These are phyloP conservation scores for Upupa epops DNA, from an alignment of 2,113 vertebrate genomes.

Conservation along the genomic window DNA sequence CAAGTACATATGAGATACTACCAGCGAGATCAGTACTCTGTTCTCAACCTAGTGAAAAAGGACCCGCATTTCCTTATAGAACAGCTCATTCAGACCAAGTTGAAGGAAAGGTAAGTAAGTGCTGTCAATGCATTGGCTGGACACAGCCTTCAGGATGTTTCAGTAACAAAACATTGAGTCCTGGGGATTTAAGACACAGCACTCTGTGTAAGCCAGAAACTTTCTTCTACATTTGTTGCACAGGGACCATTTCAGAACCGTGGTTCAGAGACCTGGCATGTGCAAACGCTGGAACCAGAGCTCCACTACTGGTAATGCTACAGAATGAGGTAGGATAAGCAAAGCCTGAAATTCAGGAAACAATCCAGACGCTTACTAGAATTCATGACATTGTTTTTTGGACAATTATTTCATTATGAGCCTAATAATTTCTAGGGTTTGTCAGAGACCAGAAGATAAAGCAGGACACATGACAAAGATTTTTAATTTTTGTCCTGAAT, in stretches of 20 bases:
- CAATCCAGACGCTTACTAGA: not conserved
- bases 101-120: not conserved
- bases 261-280: not conserved
- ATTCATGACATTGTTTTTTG: not conserved
- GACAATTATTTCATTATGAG: not conserved
- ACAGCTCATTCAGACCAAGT: not conserved
- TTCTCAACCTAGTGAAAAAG: not conserved
- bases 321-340: not conserved
- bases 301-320: not conserved
- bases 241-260: fast-evolving
- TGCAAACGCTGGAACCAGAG: not conserved
- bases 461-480: not conserved
- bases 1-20: not conserved
- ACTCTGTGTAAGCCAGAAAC: not conserved
- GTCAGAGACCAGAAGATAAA: not conserved
- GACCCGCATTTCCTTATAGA: not conserved
- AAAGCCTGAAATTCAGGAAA: not conserved
- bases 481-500: not conserved
- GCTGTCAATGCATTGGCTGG: not conserved
- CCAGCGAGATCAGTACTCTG: not conserved
- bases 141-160: not conserved
- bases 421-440: not conserved
- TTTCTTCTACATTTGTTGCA: not conserved
- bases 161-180: not conserved
- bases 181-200: not conserved